A percentile compares a stretch with the other conserved stretches of the same genome.
Evolutionary conservation across 2,113 vertebrate genomes (phyloP).

Genomic region (Pipra filicauda): DNA sequence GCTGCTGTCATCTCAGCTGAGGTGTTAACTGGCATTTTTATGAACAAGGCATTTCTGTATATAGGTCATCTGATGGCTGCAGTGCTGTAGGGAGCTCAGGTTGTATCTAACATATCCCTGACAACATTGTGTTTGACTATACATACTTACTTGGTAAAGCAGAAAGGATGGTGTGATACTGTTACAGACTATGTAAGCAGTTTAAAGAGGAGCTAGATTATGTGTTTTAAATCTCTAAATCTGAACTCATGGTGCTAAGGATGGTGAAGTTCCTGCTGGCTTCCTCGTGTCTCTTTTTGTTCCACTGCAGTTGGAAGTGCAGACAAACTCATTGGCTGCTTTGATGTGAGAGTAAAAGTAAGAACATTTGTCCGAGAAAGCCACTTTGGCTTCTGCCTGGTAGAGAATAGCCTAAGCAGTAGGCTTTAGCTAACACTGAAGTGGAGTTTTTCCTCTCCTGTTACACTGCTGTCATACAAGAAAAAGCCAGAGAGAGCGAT

Average conservation of each 20-base stretch:
- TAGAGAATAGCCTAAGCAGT: background rate
- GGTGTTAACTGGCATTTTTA: background rate
- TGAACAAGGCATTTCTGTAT: background rate
- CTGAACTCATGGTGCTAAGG: background rate
- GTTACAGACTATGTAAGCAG: background rate
- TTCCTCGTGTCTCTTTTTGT: background rate
- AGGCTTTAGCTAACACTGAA: background rate
- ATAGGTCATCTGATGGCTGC: background rate
- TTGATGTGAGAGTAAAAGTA: background rate
- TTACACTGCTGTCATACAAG: background rate
- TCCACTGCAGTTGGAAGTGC: background rate
- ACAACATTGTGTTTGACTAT: background rate
- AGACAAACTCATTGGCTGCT: background rate
- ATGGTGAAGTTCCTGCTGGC: background rate
- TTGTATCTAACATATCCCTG: background rate
- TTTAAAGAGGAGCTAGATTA: background rate
- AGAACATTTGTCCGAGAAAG: background rate
- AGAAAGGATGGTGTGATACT: background rate
- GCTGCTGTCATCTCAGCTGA: background rate
- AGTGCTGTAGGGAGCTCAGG: background rate
- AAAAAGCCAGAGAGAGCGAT: background rate
- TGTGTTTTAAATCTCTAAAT: background rate
- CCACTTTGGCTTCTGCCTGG: background rate
- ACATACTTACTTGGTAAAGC: background rate
- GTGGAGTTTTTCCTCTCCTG: background rate